Conservation (phyloP, 1,140 invertebrate genomes). For the Drosophila oshimai region DNA sequence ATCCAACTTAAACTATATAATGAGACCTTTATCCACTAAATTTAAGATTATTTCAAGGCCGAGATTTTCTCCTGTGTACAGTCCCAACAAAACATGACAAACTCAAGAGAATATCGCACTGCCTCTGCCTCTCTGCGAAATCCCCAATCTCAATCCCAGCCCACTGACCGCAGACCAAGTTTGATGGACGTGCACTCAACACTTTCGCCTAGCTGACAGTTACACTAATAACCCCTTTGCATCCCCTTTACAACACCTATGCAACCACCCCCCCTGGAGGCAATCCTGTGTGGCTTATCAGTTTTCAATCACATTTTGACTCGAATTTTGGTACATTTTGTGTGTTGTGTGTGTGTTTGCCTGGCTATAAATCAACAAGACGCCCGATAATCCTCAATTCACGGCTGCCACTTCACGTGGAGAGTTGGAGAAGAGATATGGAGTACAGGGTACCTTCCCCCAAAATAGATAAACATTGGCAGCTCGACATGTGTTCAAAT, state of each 20-base stretch:
- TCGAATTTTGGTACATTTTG: constrained; percentile 53
- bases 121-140: background rate
- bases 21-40: background rate
- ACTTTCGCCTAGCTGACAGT: constrained; percentile 71
- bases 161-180: constrained; percentile 44
- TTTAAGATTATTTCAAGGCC: background rate
- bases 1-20: too few species aligned
- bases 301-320: constrained; percentile 78
- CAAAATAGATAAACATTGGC: constrained; percentile 75
- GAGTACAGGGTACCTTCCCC: constrained; percentile 52
- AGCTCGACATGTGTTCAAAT: constrained; percentile 76
- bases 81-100: constrained; percentile 13
- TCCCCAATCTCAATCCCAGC: background rate
- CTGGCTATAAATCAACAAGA: constrained; percentile 69
- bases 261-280: constrained; percentile 10
- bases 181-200: constrained; percentile 77
- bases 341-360: constrained; percentile 36
- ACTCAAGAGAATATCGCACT: background rate
- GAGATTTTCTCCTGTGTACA: constrained; percentile 11
- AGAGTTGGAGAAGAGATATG: constrained; percentile 16
- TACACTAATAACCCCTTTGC: constrained; percentile 64
- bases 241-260: background rate
- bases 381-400: constrained; percentile 62
- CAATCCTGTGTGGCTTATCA: constrained; percentile 62
- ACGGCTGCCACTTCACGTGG: constrained; percentile 27